Evolutionary conservation across 2,888 invertebrate genomes (phyloP).

Genomic region (Maniola hyperantus): DNA sequence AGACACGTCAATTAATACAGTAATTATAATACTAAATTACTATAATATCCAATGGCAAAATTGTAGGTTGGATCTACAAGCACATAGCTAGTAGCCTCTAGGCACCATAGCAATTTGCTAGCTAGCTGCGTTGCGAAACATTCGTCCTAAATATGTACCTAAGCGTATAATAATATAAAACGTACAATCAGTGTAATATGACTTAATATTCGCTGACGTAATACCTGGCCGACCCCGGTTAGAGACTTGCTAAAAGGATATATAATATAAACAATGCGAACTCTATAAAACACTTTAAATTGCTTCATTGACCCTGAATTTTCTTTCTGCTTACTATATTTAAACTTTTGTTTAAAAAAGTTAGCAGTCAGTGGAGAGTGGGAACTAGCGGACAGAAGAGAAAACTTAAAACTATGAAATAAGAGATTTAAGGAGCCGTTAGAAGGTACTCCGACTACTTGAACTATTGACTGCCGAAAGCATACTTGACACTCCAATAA

Average conservation of each 20-base stretch:
- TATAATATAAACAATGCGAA: conserved; percentile 9
- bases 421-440: too few relatives aligned
- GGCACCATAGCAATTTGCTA: conserved; percentile 4
- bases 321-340: background rate
- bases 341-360: background rate
- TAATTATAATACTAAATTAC: conserved; percentile 12
- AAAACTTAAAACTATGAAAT: too few relatives aligned
- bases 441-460: too few relatives aligned
- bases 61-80: background rate
- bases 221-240: conserved; percentile 16
- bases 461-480: too few relatives aligned
- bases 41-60: conserved; percentile 8
- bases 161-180: too few relatives aligned
- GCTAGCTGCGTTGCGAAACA: conserved; percentile 12
- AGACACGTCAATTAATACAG: too few relatives aligned
- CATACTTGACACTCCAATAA: too few relatives aligned
- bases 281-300: conserved; percentile 5
- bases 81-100: background rate
- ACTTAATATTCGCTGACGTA: conserved; percentile 22
- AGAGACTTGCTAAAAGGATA: conserved; percentile 5
- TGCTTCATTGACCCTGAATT: background rate
- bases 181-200: conserved; percentile 24
- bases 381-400: too few relatives aligned
- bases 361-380: too few relatives aligned
- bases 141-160: conserved; percentile 25